These are phyloP conservation scores for Karalla daura DNA, from an alignment of 2,797 vertebrate genomes.

Conservation along the genomic window DNA sequence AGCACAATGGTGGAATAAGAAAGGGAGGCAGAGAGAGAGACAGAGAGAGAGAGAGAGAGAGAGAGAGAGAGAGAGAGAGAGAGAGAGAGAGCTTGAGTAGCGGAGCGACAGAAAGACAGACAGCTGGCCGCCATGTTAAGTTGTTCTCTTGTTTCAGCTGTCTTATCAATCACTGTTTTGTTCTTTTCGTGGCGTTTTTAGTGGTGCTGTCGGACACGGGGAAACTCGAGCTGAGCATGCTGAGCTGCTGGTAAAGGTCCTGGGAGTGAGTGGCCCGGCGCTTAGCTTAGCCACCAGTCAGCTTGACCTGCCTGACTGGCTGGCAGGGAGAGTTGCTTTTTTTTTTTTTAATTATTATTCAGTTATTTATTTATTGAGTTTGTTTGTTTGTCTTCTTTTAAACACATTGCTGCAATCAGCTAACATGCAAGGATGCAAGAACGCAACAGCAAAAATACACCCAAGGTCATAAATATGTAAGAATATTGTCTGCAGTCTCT, in stretches of 20 bases:
- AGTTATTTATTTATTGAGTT: neutral
- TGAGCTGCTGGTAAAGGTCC: conserved; percentile 70
- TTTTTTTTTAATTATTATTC: neutral
- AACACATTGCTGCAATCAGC: conserved; percentile 27
- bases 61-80: conserved; percentile 66
- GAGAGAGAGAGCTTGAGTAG: conserved; percentile 63
- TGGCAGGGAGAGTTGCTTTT: conserved; percentile 15
- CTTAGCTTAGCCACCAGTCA: conserved; percentile 62
- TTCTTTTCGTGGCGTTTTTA: conserved; percentile 78
- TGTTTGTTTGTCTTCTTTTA: conserved; percentile 15
- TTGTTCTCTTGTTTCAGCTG: conserved; percentile 80
- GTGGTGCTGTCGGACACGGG: conserved; percentile 67
- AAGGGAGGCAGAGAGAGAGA: conserved; percentile 54
- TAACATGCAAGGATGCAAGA: conserved; percentile 14
- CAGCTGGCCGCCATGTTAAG: conserved; percentile 76
- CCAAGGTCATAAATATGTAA: conserved; percentile 23
- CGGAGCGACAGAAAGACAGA: conserved; percentile 73
- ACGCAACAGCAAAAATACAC: conserved; percentile 21
- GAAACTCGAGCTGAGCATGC: conserved; percentile 72
- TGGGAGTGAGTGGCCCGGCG: conserved; percentile 60
- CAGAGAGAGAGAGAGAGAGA: conserved; percentile 62
- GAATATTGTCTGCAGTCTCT: conserved; percentile 24
- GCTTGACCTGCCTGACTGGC: conserved; percentile 53
- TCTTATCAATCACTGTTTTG: conserved; percentile 85
- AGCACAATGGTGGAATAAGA: conserved; percentile 74